Base-by-base conservation (phyloP, 2,113 vertebrate species). In the Physeter macrocephalus region DNA sequence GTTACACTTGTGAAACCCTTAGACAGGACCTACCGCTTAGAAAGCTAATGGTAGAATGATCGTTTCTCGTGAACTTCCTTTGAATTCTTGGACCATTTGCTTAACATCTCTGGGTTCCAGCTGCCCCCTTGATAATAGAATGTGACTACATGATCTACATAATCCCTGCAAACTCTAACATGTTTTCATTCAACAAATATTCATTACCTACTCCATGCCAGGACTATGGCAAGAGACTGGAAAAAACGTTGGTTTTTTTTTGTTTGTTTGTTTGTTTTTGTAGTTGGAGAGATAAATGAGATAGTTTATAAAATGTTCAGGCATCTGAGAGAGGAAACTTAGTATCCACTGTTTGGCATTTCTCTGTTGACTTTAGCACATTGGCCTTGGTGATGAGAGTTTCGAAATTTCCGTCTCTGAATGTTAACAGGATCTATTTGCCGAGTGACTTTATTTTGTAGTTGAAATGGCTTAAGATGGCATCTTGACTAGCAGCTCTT, bases 291-390 rank as follows among this genome's bases (percentile, higher is more conserved):
- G 95, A 93, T 85, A 89, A 86, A 89, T 41, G 66, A 93, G 72
- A 77, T 43, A 17, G 41, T 96, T 97, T 93, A 86, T 82, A 91
- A 94, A 96, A 97, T 72, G 46, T 57, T 86, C 62, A 72, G 39
- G 46, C 71, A 83, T 10, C 49, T 78, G 93, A 34, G 91, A 94
- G 39, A 86, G 67, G 72, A 95, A 91, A 82, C 54, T 88, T 80
- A 49, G 31, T 54, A 67, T 83, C 18, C 71, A 43, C 23, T 46
- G 15, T 86, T 87, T 31, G 72, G 84, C 83, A 87, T 95, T 86
- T 95, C 72, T 94, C 21, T 91, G 74, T 96, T 61, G 88, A 93
- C 59, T 86, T 94, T 90, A 89, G 82, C 34, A 78, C 18, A 34
- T n/a, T 20, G 61, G 72, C n/a, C 71, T 87, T 86, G 95, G 89